phyloP scores from a whole-genome alignment of 2,113 vertebrate genomes.

The Hucho hucho region DNA sequence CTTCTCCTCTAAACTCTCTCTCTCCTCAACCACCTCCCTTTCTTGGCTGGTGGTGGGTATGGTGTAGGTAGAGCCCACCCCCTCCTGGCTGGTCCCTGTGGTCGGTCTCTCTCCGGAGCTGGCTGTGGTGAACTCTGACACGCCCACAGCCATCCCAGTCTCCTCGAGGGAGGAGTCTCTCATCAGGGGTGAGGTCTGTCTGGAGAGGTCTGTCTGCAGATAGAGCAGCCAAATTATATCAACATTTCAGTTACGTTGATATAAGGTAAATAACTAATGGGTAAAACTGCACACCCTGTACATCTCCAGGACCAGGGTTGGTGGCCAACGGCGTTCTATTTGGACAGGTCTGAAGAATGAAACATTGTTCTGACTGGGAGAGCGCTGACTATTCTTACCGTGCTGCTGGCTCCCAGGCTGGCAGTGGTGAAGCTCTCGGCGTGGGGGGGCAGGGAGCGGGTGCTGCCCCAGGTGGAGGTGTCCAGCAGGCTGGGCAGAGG shows the following conservation, averaged over 20 bases:
- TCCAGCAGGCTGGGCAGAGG: conserved; percentile 26
- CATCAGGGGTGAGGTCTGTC: neutral
- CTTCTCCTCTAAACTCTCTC: neutral
- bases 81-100: neutral
- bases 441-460: conserved; percentile 13
- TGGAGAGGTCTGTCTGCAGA: neutral
- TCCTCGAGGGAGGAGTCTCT: conserved; percentile 21
- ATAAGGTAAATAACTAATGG: too few relatives aligned
- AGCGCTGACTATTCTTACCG: conserved; percentile 15
- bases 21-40: neutral
- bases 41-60: neutral
- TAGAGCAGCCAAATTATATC: neutral
- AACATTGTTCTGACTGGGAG: too few relatives aligned
- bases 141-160: conserved; percentile 12
- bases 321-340: too few relatives aligned
- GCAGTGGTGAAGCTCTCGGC: conserved; percentile 15
- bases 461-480: conserved; percentile 21
- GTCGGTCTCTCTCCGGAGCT: conserved; percentile 13
- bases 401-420: conserved; percentile 13
- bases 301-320: too few relatives aligned
- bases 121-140: conserved; percentile 26
- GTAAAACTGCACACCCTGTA: too few relatives aligned
- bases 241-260: neutral
- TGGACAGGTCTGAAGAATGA: too few relatives aligned
- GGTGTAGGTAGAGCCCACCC: neutral